These are phyloP conservation scores for Crocodylus rhombifer DNA, from an alignment of 2,797 vertebrate species.

Conservation along the genomic window DNA sequence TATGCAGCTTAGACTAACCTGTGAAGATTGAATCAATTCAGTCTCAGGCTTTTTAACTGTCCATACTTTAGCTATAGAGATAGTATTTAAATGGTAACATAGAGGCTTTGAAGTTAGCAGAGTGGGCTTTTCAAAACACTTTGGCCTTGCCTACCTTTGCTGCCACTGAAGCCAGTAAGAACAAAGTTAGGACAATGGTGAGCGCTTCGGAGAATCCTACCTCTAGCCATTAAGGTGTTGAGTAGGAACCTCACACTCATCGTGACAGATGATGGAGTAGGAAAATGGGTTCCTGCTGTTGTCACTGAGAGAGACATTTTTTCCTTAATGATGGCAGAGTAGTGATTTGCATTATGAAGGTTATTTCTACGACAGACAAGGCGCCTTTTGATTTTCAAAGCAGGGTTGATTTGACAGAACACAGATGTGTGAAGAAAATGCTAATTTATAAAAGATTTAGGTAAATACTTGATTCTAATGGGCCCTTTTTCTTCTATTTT, in stretches of 20 bases:
- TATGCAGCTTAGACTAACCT: too few species aligned
- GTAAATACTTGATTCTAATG: constrained; percentile 33
- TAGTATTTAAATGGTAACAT: neutral
- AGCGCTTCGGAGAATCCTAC: neutral
- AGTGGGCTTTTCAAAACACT: neutral
- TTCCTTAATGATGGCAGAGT: constrained; percentile 27
- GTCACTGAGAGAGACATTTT: constrained; percentile 32
- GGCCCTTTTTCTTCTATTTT: neutral
- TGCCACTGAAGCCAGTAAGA: neutral
- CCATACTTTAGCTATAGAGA: too few species aligned
- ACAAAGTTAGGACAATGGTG: neutral
- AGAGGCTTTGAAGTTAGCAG: neutral
- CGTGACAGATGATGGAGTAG: neutral
- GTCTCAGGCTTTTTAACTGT: too few species aligned
- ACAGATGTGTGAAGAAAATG: constrained; percentile 32
- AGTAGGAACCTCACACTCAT: neutral
- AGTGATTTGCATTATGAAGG: constrained; percentile 42
- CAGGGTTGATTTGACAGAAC: constrained; percentile 58
- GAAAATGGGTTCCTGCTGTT: neutral
- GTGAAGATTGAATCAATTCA: too few species aligned
- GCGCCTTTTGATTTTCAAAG: constrained; percentile 15
- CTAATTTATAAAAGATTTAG: constrained; percentile 46
- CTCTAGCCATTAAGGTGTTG: neutral
- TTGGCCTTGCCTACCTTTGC: accelerated
- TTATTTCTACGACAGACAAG: constrained; percentile 42